phyloP scores from a whole-genome alignment of 1,140 invertebrate genomes.

The Arctopsyche grandis region DNA sequence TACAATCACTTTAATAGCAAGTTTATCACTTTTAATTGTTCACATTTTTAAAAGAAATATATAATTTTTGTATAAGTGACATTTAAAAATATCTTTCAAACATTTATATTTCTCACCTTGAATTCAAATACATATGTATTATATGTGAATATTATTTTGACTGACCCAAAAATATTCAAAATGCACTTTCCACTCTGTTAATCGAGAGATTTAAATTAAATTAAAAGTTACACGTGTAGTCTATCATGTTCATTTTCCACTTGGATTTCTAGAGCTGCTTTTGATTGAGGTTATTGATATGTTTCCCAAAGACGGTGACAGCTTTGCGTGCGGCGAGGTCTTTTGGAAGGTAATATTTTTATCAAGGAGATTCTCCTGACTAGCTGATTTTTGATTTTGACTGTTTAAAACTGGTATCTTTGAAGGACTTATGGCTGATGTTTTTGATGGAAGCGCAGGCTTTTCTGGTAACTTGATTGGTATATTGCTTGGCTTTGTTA shows the following conservation, averaged over 20 bases:
- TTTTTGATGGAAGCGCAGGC: conserved; percentile 48
- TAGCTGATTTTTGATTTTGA: conserved; percentile 61
- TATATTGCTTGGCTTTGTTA: conserved; percentile 64
- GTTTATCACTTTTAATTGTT: no score
- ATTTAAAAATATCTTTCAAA: no score
- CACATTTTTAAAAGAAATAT: no score
- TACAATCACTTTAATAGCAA: no score
- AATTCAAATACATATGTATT: no score
- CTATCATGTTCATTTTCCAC: conserved; percentile 59
- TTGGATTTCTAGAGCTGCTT: conserved; percentile 64
- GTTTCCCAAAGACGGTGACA: conserved; percentile 62
- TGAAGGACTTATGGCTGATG: conserved; percentile 59
- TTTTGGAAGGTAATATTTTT: conserved; percentile 61
- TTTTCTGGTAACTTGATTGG: conserved; percentile 61
- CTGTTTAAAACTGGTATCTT: conserved; percentile 64
- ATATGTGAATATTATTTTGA: no score
- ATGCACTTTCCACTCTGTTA: no score
- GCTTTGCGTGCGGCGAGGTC: conserved; percentile 57
- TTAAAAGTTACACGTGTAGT: neutral
- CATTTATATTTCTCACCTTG: no score
- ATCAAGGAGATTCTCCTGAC: conserved; percentile 64
- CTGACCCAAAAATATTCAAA: no score
- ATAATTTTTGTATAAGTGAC: no score
- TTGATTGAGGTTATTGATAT: conserved; percentile 66
- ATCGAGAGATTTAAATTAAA: no score